Base-by-base conservation (phyloP, 1,140 invertebrate species). In the Diplogasteroides magnus region DNA sequence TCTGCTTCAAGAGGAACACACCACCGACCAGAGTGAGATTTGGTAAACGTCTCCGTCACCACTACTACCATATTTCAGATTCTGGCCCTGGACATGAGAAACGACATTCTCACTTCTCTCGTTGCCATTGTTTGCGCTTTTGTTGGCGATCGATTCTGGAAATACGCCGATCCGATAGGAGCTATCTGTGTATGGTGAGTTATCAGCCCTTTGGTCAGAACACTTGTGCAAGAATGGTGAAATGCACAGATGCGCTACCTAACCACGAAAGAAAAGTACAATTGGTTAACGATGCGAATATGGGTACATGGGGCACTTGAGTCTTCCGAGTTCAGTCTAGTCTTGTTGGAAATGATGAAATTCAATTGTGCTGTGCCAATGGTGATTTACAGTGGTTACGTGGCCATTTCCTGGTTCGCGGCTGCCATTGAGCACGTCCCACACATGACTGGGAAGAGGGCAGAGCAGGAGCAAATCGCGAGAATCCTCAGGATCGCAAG, bases 61-160 rank as follows among this genome's bases (percentile, higher is more conserved):
- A n/a, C n/a, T n/a, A n/a, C 2, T 31, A 26, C 14, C 3, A 13
- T 6, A 31, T 19, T 31, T 28, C 48, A 66, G 64, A 57, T 65
- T 56, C 69, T 79, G 55, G 71, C 77, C 14, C 69, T 73, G 61
- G 77, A 79, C 66, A 78, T 80, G 67, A 67, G 77, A 26, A 79
- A 79, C 58, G 77, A 79, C 61, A 67, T 77, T 56, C 19, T 67
- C 58, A 77, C 77, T n/a, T 76, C 75, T 28, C 23, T 70, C 3
- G 77, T 76, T 15, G 77, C 77, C 15, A 65, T 79, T 1, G 68
- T 61, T 29, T 73, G 75, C 32, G 77, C 78, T 57, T 67, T 67
- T 61, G 64, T 79, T 19, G 77, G 77, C 67, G 68, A 31, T 56
- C 72, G 71, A 23, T 70, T 58, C 59, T 75, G 74, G 74, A 23